A percentile compares a stretch with the other conserved stretches of the same genome.
These are phyloP conservation scores for Cheilosia impressa DNA, from an alignment of 2,888 invertebrate species.

Conservation along the genomic window DNA sequence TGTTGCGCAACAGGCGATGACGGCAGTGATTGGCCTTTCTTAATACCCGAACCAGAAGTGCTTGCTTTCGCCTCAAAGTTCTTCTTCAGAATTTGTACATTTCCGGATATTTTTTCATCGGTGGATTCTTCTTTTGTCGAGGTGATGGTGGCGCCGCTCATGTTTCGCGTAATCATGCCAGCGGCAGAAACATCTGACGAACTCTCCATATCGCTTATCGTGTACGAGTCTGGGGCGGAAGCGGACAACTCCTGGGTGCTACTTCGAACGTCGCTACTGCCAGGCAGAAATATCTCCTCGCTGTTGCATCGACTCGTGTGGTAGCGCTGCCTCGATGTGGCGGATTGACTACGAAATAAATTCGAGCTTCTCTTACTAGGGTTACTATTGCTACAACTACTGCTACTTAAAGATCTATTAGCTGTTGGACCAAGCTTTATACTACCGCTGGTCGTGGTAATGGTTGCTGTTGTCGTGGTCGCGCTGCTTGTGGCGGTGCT, in stretches of 20 bases:
- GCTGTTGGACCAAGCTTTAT: slow-evolving; percentile 58
- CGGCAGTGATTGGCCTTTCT: slow-evolving; percentile 85
- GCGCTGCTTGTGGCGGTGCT: slow-evolving; percentile 21
- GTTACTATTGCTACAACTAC: slow-evolving; percentile 69
- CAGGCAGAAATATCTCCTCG: slow-evolving; percentile 81
- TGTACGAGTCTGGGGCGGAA: slow-evolving; percentile 86
- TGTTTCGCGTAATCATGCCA: slow-evolving; percentile 21
- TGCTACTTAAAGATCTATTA: slow-evolving; percentile 67
- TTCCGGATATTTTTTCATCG: slow-evolving; percentile 86
- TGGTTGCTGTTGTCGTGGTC: slow-evolving; percentile 52
- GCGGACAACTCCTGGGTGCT: slow-evolving; percentile 84
- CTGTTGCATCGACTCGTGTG: slow-evolving; percentile 81
- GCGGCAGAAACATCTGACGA: slow-evolving; percentile 41
- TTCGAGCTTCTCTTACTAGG: slow-evolving; percentile 78
- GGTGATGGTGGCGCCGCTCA: slow-evolving; percentile 8
- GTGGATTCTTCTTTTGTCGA: slow-evolving; percentile 62
- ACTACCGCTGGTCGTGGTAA: slow-evolving; percentile 58
- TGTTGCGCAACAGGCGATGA: slow-evolving; percentile 87
- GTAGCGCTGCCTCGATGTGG: slow-evolving; percentile 80
- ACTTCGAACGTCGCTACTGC: slow-evolving; percentile 26
- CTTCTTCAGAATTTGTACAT: slow-evolving; percentile 93
- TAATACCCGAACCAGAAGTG: slow-evolving; percentile 70
- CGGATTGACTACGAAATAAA: slow-evolving; percentile 81
- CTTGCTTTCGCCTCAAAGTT: slow-evolving; percentile 92
- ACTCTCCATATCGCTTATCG: slow-evolving; percentile 81